phyloP scores from a whole-genome alignment of 2,888 invertebrate genomes.

The Oithona nana region DNA sequence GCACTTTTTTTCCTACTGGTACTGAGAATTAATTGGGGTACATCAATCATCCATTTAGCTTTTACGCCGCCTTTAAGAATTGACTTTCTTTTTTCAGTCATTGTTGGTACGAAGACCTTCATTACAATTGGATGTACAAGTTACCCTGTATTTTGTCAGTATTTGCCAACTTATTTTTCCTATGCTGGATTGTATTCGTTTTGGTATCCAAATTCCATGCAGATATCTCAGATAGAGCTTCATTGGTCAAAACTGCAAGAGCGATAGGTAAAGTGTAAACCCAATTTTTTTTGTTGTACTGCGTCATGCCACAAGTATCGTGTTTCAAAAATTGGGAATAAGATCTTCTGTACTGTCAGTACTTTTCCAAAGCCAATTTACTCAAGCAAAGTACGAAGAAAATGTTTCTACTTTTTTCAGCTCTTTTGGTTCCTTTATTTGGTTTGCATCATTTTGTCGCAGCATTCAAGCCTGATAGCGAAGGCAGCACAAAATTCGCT shows the following conservation, averaged over 20 bases:
- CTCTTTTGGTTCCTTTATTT: slow-evolving; percentile 6
- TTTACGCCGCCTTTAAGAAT: too few relatives aligned
- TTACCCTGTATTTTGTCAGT: slow-evolving; percentile 59
- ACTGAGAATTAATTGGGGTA: too few relatives aligned
- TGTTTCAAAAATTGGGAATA: background rate
- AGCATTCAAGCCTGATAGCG: slow-evolving; percentile 1
- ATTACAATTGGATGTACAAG: slow-evolving; percentile 49
- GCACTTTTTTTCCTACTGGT: too few relatives aligned
- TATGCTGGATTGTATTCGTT: slow-evolving; percentile 73
- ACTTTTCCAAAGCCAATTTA: too few relatives aligned
- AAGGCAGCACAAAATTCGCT: background rate
- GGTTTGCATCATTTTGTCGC: slow-evolving; percentile 10
- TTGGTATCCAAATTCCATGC: slow-evolving; percentile 48
- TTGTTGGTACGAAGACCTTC: slow-evolving; percentile 38
- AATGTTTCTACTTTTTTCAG: background rate
- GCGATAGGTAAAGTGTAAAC: slow-evolving; percentile 11
- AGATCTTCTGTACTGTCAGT: background rate
- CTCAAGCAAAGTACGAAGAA: background rate
- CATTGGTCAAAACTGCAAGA: slow-evolving; percentile 12
- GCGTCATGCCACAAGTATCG: background rate
- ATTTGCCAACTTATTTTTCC: slow-evolving; percentile 57
- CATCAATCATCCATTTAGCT: too few relatives aligned
- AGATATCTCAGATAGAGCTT: slow-evolving; percentile 5
- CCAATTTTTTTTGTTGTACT: too few relatives aligned
- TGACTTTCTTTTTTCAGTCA: slow-evolving; percentile 11